Base-by-base conservation (phyloP, 2,888 invertebrate genomes). In the Rhabditoides inermis region DNA sequence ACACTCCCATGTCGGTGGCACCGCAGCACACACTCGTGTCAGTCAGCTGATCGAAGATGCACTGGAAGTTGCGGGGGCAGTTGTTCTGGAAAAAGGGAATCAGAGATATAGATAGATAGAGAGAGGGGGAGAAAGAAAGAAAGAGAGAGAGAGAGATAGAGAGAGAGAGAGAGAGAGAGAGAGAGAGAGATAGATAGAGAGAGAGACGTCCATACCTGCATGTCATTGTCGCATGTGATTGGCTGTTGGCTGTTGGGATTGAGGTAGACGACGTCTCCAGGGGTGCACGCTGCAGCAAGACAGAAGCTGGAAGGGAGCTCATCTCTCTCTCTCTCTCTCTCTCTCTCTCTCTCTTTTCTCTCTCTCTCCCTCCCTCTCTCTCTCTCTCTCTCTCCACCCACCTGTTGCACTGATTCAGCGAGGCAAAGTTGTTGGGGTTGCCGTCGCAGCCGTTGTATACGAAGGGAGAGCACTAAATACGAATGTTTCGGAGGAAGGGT, bases 361-460 rank as follows among this genome's bases (percentile, higher is more conserved):
- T n/a, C n/a, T n/a, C n/a, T n/a, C n/a, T n/a, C n/a, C n/a, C n/a
- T n/a, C n/a, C n/a, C n/a, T n/a, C n/a, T n/a, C n/a, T n/a, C n/a
- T n/a, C n/a, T n/a, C n/a, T n/a, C n/a, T n/a, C n/a, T n/a, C n/a
- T 47, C n/a, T n/a, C n/a, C n/a, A n/a, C n/a, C n/a, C n/a, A 69
- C 45, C 69, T 68, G 47, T 64, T 63, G 52, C 68, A 70, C 41
- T 69, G 69, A n/a, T 60, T 59, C 26, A 65, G 41, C 3, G 68
- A 65, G 1, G 63, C 69, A 35, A 69, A 69, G 49, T 68, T 69
- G 54, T 72, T 72, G 25, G 67, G 60, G 49, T 68, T 71, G 12
- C 66, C 70, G 36, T 70, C 63, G 48, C 71, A 71, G 10, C 69
- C 73, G 51, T 70, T 68, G 58, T 62, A 73, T 20, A 58, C 61